phyloP scores from a whole-genome alignment of 2,888 invertebrate genomes.

The Geophilus truncorum region DNA sequence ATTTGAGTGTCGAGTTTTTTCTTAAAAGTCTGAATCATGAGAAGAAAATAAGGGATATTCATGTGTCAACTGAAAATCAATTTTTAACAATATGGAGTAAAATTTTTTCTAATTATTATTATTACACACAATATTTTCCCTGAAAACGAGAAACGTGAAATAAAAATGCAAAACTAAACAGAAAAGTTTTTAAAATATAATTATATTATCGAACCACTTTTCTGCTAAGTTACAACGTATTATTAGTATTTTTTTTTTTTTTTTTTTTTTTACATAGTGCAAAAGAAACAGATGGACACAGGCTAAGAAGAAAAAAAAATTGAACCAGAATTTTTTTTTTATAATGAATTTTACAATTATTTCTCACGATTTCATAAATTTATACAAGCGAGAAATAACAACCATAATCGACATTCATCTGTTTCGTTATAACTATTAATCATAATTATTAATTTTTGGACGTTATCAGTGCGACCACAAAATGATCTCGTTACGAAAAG shows the following conservation, averaged over 20 bases:
- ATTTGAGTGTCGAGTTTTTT: background rate
- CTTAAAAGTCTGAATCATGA: background rate
- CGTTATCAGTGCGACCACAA: conserved; percentile 10
- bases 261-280: background rate
- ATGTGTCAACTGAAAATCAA: background rate
- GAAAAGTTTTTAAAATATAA: background rate
- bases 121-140: background rate
- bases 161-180: background rate
- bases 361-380: background rate
- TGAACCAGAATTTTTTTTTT: background rate
- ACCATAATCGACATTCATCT: background rate
- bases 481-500: background rate
- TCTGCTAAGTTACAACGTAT: background rate
- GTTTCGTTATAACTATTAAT: background rate
- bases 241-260: no score
- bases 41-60: no score
- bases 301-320: conserved; percentile 9
- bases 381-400: background rate
- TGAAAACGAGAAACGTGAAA: background rate
- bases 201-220: background rate
- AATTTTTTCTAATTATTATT: background rate
- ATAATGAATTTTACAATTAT: background rate
- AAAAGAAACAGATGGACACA: background rate
- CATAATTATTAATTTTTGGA: background rate
- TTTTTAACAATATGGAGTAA: background rate